phyloP scores from a whole-genome alignment of 2,797 vertebrate genomes.

The Tapirus indicus region DNA sequence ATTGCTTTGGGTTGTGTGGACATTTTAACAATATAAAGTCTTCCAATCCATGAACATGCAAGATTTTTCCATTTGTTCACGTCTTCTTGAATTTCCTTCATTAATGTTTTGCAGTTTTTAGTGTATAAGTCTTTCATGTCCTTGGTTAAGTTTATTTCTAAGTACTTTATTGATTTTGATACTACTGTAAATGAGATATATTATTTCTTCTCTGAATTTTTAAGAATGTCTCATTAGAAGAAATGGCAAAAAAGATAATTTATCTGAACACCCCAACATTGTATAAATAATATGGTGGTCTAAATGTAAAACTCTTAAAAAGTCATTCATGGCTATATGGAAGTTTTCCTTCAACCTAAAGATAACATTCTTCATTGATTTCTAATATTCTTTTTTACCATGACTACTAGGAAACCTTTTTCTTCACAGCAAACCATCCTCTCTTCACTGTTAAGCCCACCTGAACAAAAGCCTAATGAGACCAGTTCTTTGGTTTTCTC shows the following conservation, averaged over 20 bases:
- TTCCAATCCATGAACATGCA: too few relatives aligned
- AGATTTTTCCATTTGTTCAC: too few relatives aligned
- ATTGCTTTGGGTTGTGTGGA: too few relatives aligned
- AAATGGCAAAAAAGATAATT: neutral
- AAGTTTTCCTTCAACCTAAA: neutral
- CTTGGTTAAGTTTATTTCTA: too few relatives aligned
- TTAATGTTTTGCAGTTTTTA: too few relatives aligned
- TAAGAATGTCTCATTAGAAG: neutral
- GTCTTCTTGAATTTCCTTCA: too few relatives aligned
- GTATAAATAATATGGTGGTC: neutral
- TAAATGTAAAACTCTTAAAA: neutral
- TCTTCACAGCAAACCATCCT: neutral
- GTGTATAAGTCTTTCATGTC: too few relatives aligned
- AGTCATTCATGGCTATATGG: neutral
- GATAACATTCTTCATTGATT: neutral
- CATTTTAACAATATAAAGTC: too few relatives aligned
- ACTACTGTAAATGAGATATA: too few relatives aligned
- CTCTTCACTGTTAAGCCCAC: neutral
- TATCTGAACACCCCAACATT: neutral
- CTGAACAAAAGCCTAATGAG: neutral
- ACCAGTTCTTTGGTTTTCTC: neutral
- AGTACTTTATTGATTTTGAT: too few relatives aligned
- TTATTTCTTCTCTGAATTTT: neutral
- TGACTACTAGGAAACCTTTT: neutral
- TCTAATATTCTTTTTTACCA: neutral